phyloP scores from a whole-genome alignment of 2,797 vertebrate genomes.

The Platyrinchus mystaceus region DNA sequence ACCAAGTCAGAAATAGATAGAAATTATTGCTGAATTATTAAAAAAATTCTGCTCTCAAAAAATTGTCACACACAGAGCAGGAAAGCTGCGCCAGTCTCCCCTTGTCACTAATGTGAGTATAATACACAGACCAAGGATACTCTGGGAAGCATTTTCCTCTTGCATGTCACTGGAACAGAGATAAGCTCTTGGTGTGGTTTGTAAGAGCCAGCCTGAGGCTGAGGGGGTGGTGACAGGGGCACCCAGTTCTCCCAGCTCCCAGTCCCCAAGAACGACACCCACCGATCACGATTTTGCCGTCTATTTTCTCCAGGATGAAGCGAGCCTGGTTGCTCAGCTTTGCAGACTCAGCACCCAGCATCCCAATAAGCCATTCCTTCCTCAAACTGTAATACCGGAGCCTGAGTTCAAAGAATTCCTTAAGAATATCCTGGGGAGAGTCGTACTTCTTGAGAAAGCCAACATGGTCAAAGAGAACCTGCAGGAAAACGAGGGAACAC shows the following conservation, averaged over 20 bases:
- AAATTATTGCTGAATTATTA: background rate
- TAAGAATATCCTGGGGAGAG: constrained; percentile 85
- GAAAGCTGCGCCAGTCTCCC: background rate
- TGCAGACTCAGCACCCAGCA: constrained; percentile 89
- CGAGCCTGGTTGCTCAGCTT: constrained; percentile 95
- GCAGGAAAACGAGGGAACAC: background rate
- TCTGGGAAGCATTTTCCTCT: background rate
- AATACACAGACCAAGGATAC: background rate
- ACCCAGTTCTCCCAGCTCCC: background rate
- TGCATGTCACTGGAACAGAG: background rate
- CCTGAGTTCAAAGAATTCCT: constrained; percentile 91
- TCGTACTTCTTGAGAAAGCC: constrained; percentile 95
- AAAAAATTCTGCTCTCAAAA: background rate
- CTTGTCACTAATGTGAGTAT: background rate
- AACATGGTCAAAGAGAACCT: constrained; percentile 96
- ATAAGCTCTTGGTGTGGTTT: constrained; percentile 29
- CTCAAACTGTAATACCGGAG: constrained; percentile 91
- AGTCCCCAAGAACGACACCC: constrained; percentile 1
- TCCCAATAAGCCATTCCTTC: constrained; percentile 94
- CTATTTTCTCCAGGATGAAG: constrained; percentile 98
- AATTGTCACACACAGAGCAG: background rate
- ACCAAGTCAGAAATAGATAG: background rate
- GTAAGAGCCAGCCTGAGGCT: background rate
- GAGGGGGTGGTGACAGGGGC: constrained; percentile 35
- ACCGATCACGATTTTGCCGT: constrained; percentile 94